These are phyloP conservation scores for Meloidogyne chitwoodi DNA, from an alignment of 1,140 invertebrate species.

Conservation along the genomic window DNA sequence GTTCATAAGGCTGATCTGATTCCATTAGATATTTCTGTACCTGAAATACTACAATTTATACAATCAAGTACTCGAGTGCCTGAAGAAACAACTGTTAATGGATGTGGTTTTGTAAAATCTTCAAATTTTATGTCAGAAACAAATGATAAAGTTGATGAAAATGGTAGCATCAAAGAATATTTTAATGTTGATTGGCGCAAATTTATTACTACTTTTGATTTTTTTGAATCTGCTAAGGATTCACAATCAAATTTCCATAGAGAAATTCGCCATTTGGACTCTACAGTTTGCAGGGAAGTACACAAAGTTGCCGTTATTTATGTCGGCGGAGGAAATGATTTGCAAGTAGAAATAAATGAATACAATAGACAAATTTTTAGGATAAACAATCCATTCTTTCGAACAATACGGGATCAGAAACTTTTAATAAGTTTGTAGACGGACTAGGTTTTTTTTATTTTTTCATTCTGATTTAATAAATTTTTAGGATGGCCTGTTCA, in stretches of 20 bases:
- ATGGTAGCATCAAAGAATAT: background rate
- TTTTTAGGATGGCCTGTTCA: constrained; percentile 78
- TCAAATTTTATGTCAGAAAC: background rate
- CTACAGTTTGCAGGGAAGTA: constrained; percentile 74
- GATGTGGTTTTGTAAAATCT: background rate
- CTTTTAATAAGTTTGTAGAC: constrained; percentile 75
- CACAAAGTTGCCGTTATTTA: constrained; percentile 99
- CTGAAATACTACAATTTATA: constrained; percentile 31
- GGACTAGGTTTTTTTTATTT: constrained; percentile 65
- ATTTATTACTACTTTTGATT: constrained; percentile 35
- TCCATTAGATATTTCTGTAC: constrained; percentile 1
- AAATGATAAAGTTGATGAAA: background rate
- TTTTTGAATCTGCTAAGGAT: constrained; percentile 24
- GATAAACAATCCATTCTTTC: constrained; percentile 55
- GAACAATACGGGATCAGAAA: constrained; percentile 40
- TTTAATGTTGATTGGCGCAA: constrained; percentile 26
- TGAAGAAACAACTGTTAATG: background rate
- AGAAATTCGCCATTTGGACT: constrained; percentile 52
- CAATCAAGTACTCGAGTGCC: constrained; percentile 16
- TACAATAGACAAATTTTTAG: constrained; percentile 9
- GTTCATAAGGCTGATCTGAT: background rate
- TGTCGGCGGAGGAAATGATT: constrained; percentile 76
- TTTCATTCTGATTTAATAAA: background rate
- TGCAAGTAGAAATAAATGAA: constrained; percentile 87
- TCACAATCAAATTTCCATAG: constrained; percentile 41